Evolutionary conservation across 2,797 vertebrate species (phyloP).

Genomic region (Sebastes iracundus): DNA sequence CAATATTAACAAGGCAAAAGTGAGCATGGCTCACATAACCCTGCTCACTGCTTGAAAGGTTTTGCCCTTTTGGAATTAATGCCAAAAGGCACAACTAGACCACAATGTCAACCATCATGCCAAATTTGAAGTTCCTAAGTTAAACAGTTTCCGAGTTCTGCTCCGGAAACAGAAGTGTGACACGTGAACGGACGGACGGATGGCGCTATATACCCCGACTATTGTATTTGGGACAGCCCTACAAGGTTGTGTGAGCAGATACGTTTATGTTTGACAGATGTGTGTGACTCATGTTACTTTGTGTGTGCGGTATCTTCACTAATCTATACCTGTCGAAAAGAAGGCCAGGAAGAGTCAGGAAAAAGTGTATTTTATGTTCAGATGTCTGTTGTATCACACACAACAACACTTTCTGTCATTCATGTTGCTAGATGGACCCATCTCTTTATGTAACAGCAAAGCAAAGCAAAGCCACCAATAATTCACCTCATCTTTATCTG

Average conservation of each 20-base stretch:
- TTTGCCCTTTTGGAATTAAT: too few species aligned
- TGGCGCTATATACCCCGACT: too few species aligned
- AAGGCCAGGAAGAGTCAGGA: background rate
- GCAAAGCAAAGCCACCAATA: slow-evolving; percentile 74
- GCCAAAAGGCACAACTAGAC: too few species aligned
- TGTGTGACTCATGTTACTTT: background rate
- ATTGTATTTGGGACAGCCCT: too few species aligned
- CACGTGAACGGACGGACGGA: too few species aligned
- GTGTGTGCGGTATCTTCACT: background rate
- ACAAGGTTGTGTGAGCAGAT: background rate
- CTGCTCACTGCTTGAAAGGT: too few species aligned
- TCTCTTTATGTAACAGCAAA: slow-evolving; percentile 79
- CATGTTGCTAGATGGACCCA: slow-evolving; percentile 47
- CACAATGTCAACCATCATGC: too few species aligned
- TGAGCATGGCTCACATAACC: too few species aligned
- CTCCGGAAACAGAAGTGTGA: too few species aligned
- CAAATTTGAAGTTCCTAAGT: too few species aligned
- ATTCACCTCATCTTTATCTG: slow-evolving; percentile 79
- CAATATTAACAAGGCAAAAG: too few species aligned
- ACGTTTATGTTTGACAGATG: background rate
- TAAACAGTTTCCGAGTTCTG: too few species aligned
- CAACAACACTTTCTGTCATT: slow-evolving; percentile 28
- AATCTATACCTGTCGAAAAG: background rate
- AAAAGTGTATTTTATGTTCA: slow-evolving; percentile 7
- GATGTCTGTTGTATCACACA: slow-evolving; percentile 21